Percentiles rank a stretch among this genome's conserved stretches.
phyloP scores from a whole-genome alignment of 2,888 invertebrate species.

The Euplagia quadripunctaria region DNA sequence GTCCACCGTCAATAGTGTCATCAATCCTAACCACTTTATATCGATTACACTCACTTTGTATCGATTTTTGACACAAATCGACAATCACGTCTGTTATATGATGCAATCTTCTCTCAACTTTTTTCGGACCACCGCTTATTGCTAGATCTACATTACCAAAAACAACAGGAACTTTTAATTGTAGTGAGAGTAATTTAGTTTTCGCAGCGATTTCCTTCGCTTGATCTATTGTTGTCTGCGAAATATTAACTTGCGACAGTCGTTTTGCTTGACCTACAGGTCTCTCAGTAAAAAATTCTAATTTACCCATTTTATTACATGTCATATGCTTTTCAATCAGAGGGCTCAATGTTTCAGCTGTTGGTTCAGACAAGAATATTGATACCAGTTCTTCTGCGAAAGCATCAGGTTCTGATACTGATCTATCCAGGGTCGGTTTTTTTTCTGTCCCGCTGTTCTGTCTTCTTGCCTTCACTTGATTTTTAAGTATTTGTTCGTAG shows the following conservation, averaged over 20 bases:
- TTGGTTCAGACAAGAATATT: slow-evolving; percentile 14
- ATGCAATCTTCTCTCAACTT: not conserved
- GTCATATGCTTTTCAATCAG: slow-evolving; percentile 28
- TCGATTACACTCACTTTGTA: not conserved
- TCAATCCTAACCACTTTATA: slow-evolving; percentile 23
- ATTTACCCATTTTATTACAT: not conserved
- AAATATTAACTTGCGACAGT: not conserved
- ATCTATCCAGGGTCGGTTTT: not conserved
- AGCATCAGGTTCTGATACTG: not conserved
- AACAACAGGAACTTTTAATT: slow-evolving; percentile 29
- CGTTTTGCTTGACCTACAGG: not conserved
- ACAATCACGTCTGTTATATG: not conserved
- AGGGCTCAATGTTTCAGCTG: slow-evolving; percentile 14
- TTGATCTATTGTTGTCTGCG: not conserved
- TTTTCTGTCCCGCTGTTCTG: not conserved
- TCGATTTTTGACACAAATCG: slow-evolving; percentile 4
- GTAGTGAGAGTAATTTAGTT: not conserved
- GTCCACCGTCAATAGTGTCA: slow-evolving; percentile 14
- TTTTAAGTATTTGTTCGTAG: slow-evolving; percentile 24
- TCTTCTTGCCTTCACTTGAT: slow-evolving; percentile 11
- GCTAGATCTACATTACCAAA: slow-evolving; percentile 39
- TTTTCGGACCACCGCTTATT: not conserved
- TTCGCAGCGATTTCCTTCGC: slow-evolving; percentile 7
- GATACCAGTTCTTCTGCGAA: slow-evolving; percentile 5
- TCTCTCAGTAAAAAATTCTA: slow-evolving; percentile 9